Evolutionary conservation across 2,113 vertebrate genomes (phyloP), one percentile per base, ranked within the genome.

Genomic region (Nettapus auritus): DNA sequence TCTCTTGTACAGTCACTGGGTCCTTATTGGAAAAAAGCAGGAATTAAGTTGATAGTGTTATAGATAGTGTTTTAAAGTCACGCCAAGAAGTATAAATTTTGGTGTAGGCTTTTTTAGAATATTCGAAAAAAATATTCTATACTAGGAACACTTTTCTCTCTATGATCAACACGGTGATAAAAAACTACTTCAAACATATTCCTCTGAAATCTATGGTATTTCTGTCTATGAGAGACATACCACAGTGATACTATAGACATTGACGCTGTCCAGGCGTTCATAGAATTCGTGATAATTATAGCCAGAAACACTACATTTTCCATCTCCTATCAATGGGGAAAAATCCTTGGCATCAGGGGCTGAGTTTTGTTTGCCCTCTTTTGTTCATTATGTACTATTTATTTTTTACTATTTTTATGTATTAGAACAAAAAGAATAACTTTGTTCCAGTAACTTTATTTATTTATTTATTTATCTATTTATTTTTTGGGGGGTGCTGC

Each of bases 191-290:
- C 13, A 69, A 83, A 76, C 2, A 15, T 74, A 48, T 75, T 50
- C 7, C 57, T 88, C 12, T 50, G 33, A 66, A 66, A 81, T 67
- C 34, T 74, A 42, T 48, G 56, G 53, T 79, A 56, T 42, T 6
- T 1, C 8, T 46, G 4, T 36, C 70, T 8, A 9, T 53, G 25
- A 62, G 8, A 38, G 12, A 46, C 6, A 36, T 34, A 12, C 8
- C 18, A 23, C 36, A 67, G 79, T 23, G 25, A 55, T 28, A 38
- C 17, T 21, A 8, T 33, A 33, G n/a, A 84, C 20, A 42, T 56
- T 28, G 44, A 42, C 0, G 0, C 21, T 84, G 1, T 12, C 7
- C 7, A 53, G 23, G 11, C 16, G 0, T 56, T 81, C 7, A 21
- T 16, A 13, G 19, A 73, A 12, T 16, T 78, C 66, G 36, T 60